Conservation (phyloP, 2,888 invertebrate genomes). For the Biston betularia region DNA sequence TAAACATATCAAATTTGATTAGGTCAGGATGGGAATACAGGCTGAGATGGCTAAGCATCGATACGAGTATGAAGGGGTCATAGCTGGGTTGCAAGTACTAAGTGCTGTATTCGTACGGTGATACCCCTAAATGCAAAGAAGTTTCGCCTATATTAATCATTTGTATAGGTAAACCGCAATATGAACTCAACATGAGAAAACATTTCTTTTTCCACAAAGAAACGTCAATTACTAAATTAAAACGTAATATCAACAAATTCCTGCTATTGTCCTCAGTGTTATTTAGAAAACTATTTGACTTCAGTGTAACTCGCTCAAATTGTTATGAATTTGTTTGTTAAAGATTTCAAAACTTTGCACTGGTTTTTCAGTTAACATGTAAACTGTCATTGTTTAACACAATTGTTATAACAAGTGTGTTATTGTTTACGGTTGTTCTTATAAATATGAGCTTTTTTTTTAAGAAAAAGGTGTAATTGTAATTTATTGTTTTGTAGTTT, state of each 20-base stretch:
- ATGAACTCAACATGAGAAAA: conserved; percentile 19
- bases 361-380: conserved; percentile 75
- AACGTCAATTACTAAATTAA: conserved; percentile 28
- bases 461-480: conserved; percentile 26
- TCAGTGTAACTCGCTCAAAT: conserved; percentile 57
- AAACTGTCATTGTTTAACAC: conserved; percentile 79
- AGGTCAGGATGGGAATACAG: no score
- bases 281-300: conserved; percentile 73
- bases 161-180: background rate
- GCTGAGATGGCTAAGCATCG: no score
- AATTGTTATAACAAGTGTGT: conserved; percentile 64
- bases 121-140: no score
- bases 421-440: conserved; percentile 62
- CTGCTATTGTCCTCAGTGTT: conserved; percentile 58
- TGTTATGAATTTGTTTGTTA: conserved; percentile 68
- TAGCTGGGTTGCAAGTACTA: no score
- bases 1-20: no score
- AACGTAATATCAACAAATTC: conserved; percentile 59
- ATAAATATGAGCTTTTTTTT: conserved; percentile 42
- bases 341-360: conserved; percentile 69
- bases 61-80: no score
- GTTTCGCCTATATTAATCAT: background rate
- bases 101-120: no score
- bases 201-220: conserved; percentile 31
- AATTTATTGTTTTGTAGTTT: background rate